Percentiles rank a stretch among this genome's conserved stretches.
Evolutionary conservation across 23 tunicate species (phyloP).

Genomic region (Pegea sp.): DNA sequence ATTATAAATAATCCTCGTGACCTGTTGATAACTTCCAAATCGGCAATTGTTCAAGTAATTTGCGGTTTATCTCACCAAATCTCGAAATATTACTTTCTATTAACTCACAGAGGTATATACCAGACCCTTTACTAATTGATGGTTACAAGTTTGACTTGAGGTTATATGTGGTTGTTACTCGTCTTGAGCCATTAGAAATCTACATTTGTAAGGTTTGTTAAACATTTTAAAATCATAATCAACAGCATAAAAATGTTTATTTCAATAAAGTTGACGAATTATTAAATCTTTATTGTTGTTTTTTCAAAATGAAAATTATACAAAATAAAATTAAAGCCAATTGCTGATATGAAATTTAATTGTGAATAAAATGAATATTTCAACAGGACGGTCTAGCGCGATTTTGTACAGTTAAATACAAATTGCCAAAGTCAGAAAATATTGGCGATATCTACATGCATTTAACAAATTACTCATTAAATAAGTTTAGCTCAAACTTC

Average conservation of each 20-base stretch:
- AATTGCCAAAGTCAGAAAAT: slow-evolving; percentile 36
- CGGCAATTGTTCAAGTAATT: slow-evolving; percentile 63
- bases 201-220: slow-evolving; percentile 54
- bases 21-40: slow-evolving; percentile 20
- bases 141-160: slow-evolving; percentile 78
- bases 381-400: slow-evolving; percentile 83
- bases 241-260: too few species aligned
- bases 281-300: too few species aligned
- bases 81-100: not conserved
- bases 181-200: slow-evolving; percentile 64
- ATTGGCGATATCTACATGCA: slow-evolving; percentile 61
- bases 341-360: too few species aligned
- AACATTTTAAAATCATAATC: not conserved
- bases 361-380: too few species aligned
- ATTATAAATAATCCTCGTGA: slow-evolving; percentile 62
- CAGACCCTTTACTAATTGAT: slow-evolving; percentile 53
- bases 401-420: slow-evolving; percentile 61
- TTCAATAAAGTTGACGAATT: too few species aligned
- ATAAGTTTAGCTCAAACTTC: slow-evolving; percentile 61
- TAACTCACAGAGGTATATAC: slow-evolving; percentile 44
- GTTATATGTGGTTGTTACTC: slow-evolving; percentile 58
- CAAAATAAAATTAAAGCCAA: too few species aligned
- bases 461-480: slow-evolving; percentile 79
- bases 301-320: too few species aligned
- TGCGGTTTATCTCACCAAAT: too few species aligned